phyloP scores from a whole-genome alignment of 2,113 vertebrate genomes.

The Melanerpes aurifrons region DNA sequence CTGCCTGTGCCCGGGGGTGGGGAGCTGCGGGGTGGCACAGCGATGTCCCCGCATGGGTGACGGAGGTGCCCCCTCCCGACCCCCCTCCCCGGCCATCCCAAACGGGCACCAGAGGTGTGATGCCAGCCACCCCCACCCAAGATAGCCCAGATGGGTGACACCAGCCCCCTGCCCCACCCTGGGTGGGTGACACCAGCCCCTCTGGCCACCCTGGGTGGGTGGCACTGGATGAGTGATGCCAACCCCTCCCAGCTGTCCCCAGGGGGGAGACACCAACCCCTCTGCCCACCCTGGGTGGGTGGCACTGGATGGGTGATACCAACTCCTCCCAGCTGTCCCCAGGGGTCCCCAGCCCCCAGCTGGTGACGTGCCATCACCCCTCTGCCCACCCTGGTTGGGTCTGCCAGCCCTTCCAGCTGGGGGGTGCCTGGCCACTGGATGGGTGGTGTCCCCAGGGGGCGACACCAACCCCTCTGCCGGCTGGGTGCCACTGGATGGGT shows the following conservation, averaged over 20 bases:
- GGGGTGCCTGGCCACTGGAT: not conserved
- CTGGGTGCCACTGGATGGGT: not conserved
- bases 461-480: not conserved
- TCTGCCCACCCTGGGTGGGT: no score
- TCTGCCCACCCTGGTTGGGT: no score
- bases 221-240: no score
- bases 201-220: no score
- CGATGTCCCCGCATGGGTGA: not conserved
- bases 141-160: not conserved
- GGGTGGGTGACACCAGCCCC: no score
- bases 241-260: no score
- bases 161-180: no score
- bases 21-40: not conserved
- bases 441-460: not conserved
- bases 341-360: no score
- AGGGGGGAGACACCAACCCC: not conserved
- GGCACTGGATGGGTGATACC: not conserved
- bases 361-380: no score
- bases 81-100: not conserved
- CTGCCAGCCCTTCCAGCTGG: no score
- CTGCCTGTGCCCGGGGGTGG: conserved; percentile 63
- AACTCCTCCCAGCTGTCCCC: no score
- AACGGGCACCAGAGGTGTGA: not conserved
- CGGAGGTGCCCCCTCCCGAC: no score
- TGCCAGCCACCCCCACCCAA: conserved; percentile 9